Conservation (phyloP, 2,113 vertebrate species). For the Edolisoma coerulescens region DNA sequence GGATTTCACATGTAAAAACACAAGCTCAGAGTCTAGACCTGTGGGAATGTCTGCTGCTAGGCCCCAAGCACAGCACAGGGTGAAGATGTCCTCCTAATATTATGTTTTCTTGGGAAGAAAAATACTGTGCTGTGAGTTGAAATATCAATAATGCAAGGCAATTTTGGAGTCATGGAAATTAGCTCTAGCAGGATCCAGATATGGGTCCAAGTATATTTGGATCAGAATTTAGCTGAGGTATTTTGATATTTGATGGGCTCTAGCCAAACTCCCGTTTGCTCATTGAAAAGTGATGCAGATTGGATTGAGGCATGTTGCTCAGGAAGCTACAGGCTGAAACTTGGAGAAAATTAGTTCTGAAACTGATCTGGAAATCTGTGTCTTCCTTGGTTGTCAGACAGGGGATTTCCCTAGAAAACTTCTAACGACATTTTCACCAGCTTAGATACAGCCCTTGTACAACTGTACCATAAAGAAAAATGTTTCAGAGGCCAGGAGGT, state of each 20-base stretch:
- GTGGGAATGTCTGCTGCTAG: neutral
- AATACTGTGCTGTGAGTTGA: neutral
- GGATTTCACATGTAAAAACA: neutral
- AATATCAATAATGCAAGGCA: neutral
- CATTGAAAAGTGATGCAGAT: neutral
- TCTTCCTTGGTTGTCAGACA: neutral
- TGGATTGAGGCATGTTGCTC: neutral
- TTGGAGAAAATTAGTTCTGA: neutral
- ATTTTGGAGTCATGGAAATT: neutral
- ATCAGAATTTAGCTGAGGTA: neutral
- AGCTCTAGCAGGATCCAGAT: neutral
- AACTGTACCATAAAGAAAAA: neutral
- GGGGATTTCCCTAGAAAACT: neutral
- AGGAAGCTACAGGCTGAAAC: neutral
- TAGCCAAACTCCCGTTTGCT: neutral
- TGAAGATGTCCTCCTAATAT: neutral
- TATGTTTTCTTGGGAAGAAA: neutral
- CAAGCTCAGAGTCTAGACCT: neutral
- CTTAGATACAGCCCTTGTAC: neutral
- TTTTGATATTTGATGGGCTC: neutral
- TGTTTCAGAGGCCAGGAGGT: neutral
- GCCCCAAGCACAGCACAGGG: neutral
- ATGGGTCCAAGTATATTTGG: neutral
- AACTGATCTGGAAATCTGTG: neutral
- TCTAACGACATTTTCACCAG: neutral